Conservation (phyloP, 1,140 invertebrate genomes). For the Hydropsyche tenuis region DNA sequence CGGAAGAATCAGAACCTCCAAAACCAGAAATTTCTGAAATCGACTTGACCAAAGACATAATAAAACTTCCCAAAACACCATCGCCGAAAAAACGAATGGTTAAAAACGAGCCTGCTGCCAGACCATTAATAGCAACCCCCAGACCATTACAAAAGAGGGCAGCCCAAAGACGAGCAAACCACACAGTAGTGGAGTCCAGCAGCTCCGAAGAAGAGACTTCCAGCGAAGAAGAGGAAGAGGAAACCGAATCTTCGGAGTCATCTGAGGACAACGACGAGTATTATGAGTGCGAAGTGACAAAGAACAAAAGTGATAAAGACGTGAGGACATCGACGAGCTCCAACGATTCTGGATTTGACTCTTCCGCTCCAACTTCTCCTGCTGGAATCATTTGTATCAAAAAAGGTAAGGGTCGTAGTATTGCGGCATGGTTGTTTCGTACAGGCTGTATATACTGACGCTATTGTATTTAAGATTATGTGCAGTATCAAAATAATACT, state of each 20-base stretch:
- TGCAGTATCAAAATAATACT: no score
- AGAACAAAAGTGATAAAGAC: conserved; percentile 53
- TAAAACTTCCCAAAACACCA: conserved; percentile 38
- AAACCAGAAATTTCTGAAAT: neutral
- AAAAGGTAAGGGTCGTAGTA: conserved; percentile 57
- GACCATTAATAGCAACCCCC: conserved; percentile 65
- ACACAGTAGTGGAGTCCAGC: conserved; percentile 57
- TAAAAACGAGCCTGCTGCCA: conserved; percentile 63
- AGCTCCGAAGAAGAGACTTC: conserved; percentile 55
- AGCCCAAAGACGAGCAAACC: conserved; percentile 46
- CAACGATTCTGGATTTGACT: conserved; percentile 69
- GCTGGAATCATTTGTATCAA: conserved; percentile 58
- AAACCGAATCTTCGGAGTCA: conserved; percentile 52
- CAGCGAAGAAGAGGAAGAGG: conserved; percentile 55
- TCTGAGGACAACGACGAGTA: conserved; percentile 56
- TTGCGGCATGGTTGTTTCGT: conserved; percentile 21
- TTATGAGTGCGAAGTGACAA: conserved; percentile 56
- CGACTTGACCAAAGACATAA: neutral
- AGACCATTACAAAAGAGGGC: conserved; percentile 64
- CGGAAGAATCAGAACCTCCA: neutral
- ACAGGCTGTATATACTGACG: conserved; percentile 3
- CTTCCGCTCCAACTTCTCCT: conserved; percentile 61
- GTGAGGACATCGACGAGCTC: conserved; percentile 66
- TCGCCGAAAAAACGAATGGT: conserved; percentile 52
- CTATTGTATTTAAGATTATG: neutral